A percentile compares a stretch with the other conserved stretches of the same genome.
These are phyloP conservation scores for Pteropus rufus DNA, from an alignment of 2,797 vertebrate genomes.

Conservation along the genomic window DNA sequence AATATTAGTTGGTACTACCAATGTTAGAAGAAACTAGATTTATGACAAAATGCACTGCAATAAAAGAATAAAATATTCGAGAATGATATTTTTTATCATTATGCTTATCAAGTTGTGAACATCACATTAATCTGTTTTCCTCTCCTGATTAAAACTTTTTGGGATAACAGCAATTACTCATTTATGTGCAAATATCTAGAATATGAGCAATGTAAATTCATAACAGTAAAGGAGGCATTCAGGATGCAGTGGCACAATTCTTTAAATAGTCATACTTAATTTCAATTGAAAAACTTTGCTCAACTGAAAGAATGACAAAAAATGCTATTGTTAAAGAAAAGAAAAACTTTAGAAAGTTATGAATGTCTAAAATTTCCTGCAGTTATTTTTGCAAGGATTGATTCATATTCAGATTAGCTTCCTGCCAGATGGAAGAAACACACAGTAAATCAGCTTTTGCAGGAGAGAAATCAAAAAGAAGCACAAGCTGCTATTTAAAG, in stretches of 20 bases:
- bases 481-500: constrained; percentile 79
- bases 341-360: constrained; percentile 68
- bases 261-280: constrained; percentile 75
- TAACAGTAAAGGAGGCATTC: constrained; percentile 55
- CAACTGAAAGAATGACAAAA: constrained; percentile 72
- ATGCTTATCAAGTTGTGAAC: constrained; percentile 34
- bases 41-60: constrained; percentile 24
- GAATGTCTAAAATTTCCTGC: constrained; percentile 81
- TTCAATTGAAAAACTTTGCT: constrained; percentile 75
- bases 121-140: constrained; percentile 44
- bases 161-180: constrained; percentile 52
- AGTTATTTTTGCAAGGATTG: constrained; percentile 83
- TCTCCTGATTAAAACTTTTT: constrained; percentile 46
- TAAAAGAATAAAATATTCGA: constrained; percentile 43
- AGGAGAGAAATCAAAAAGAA: constrained; percentile 77
- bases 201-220: constrained; percentile 32
- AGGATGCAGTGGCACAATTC: constrained; percentile 50
- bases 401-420: constrained; percentile 87
- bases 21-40: neutral
- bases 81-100: constrained; percentile 42
- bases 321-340: constrained; percentile 76
- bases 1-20: neutral
- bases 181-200: constrained; percentile 59
- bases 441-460: constrained; percentile 83
- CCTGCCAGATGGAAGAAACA: constrained; percentile 85